Conservation (phyloP, 2,113 vertebrate species). For the Ictalurus furcatus region DNA sequence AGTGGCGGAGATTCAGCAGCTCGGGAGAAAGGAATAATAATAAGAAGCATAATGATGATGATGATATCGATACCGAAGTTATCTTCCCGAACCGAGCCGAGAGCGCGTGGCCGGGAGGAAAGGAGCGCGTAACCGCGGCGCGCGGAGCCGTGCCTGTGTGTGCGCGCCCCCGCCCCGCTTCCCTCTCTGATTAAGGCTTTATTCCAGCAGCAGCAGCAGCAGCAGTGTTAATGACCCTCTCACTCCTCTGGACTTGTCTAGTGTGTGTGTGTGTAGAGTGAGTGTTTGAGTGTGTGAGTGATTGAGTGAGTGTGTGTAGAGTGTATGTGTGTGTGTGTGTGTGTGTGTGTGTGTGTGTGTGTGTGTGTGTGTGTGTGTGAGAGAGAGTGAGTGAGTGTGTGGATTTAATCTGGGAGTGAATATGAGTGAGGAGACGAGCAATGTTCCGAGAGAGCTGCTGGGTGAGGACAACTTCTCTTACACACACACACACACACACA, state of each 20-base stretch:
- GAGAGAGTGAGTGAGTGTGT: neutral
- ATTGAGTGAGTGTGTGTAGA: neutral
- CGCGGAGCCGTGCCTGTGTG: neutral
- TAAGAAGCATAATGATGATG: neutral
- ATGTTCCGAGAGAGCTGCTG: conserved; percentile 19
- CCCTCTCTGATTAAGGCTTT: neutral
- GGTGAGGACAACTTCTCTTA: conserved; percentile 16
- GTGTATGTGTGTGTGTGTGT: neutral
- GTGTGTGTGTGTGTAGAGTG: neutral
- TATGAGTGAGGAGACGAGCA: conserved; percentile 22
- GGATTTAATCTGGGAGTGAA: neutral
- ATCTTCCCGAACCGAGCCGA: neutral
- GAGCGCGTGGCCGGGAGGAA: neutral
- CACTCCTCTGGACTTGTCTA: neutral
- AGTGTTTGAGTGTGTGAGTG: too few species aligned
- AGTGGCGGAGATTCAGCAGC: neutral
- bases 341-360: neutral
- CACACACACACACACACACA: neutral
- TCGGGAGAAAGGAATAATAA: neutral
- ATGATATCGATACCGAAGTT: neutral
- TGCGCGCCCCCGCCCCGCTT: neutral
- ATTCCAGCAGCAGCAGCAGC: conserved; percentile 15
- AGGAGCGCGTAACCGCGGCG: conserved; percentile 14
- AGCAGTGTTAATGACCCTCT: neutral
- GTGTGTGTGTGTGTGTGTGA: neutral